A percentile compares a stretch with the other conserved stretches of the same genome.
phyloP scores from a whole-genome alignment of 2,797 vertebrate species.

The Enteromius paludinosus region DNA sequence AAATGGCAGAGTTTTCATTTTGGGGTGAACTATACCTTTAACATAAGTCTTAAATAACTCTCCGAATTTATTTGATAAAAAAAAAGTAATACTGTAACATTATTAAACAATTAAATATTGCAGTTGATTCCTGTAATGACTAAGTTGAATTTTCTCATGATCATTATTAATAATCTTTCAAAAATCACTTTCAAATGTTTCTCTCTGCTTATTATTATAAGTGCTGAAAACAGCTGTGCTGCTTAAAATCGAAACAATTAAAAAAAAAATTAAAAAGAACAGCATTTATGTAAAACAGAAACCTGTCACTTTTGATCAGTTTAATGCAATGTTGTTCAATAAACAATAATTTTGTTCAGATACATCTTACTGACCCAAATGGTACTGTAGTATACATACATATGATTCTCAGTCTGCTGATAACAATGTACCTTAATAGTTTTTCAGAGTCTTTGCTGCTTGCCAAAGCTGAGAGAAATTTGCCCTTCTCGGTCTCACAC shows the following conservation, averaged over 20 bases:
- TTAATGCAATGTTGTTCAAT: not conserved
- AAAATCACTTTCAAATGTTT: too few species aligned
- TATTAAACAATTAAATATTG: not conserved
- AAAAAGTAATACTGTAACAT: not conserved
- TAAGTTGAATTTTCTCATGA: not conserved
- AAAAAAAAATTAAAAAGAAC: not conserved
- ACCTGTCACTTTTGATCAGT: not conserved
- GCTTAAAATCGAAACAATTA: not conserved
- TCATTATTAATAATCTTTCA: not conserved
- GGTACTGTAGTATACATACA: not conserved
- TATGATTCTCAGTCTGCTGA: not conserved
- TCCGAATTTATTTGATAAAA: not conserved
- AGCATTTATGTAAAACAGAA: not conserved
- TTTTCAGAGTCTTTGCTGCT: conserved; percentile 75
- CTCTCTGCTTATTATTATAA: not conserved
- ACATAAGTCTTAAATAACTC: not conserved
- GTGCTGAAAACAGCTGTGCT: not conserved
- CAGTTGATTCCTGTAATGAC: not conserved
- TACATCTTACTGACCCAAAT: not conserved
- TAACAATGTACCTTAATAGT: conserved; percentile 69
- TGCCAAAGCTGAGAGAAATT: conserved; percentile 77
- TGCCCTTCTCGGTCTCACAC: conserved; percentile 76
- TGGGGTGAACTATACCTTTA: not conserved
- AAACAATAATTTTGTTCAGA: not conserved
- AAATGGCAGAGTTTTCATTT: not conserved